phyloP scores from a whole-genome alignment of 2,888 invertebrate genomes.

The Nomada fucata region DNA sequence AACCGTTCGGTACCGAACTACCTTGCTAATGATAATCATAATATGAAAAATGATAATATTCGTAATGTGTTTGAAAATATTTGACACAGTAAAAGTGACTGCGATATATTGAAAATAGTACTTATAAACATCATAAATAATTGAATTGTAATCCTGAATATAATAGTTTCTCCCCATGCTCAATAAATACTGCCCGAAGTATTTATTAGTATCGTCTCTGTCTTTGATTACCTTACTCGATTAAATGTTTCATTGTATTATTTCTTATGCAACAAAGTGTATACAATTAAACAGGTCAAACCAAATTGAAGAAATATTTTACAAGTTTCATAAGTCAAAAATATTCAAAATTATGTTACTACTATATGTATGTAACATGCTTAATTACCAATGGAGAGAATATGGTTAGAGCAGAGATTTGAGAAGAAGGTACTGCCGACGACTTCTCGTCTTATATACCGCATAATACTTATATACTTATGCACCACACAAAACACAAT shows the following conservation, averaged over 20 bases:
- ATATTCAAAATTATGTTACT: conserved; percentile 10
- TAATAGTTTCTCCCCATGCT: conserved; percentile 7
- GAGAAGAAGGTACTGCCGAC: not conserved
- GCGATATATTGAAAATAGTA: conserved; percentile 24
- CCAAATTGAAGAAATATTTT: not conserved
- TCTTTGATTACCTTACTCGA: not conserved
- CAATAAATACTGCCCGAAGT: conserved; percentile 15
- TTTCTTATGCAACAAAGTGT: not conserved
- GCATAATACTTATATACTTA: not conserved
- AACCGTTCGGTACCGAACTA: not conserved
- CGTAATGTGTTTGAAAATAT: conserved; percentile 6
- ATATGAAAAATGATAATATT: not conserved
- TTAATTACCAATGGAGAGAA: not conserved
- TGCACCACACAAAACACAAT: conserved; percentile 2
- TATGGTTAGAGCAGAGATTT: conserved; percentile 4
- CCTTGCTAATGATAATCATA: not conserved
- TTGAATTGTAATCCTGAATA: conserved; percentile 23
- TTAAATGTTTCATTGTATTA: not conserved
- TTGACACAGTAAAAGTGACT: conserved; percentile 27
- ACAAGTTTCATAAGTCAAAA: conserved; percentile 3
- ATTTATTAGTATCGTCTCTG: conserved; percentile 12
- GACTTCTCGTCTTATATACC: no score
- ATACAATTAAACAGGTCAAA: not conserved
- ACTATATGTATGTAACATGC: not conserved
- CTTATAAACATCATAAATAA: conserved; percentile 38